These are phyloP conservation scores for Pangasius djambal DNA, from an alignment of 2,797 vertebrate species.

Conservation along the genomic window DNA sequence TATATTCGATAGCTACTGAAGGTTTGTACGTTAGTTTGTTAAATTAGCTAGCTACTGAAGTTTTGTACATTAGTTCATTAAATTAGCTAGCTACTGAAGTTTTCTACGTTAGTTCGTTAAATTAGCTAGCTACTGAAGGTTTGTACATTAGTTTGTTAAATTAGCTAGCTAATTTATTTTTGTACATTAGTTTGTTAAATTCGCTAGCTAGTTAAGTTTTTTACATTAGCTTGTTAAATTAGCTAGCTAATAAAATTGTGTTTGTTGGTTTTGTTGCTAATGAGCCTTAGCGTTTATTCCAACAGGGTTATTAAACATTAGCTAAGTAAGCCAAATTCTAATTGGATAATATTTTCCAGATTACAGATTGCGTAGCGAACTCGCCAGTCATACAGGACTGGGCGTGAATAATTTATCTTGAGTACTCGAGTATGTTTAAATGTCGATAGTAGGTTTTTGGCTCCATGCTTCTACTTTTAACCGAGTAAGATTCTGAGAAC, in stretches of 20 bases:
- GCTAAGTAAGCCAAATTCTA: background rate
- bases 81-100: background rate
- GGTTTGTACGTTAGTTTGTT: background rate
- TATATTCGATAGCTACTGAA: background rate
- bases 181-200: background rate
- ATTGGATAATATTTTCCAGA: background rate
- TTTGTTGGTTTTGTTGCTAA: background rate
- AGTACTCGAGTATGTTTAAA: too few species aligned
- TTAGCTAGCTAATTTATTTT: too few species aligned
- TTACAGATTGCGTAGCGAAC: background rate
- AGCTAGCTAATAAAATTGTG: background rate
- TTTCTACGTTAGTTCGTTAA: background rate
- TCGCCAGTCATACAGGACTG: too few species aligned
- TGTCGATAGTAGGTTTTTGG: background rate
- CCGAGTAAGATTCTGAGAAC: background rate
- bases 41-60: background rate
- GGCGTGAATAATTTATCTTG: background rate
- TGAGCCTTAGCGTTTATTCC: background rate
- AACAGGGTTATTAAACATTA: background rate
- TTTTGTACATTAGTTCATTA: background rate
- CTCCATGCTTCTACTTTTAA: background rate
- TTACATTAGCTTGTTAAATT: background rate
- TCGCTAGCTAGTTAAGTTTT: background rate
- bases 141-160: background rate
- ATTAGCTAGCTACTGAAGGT: background rate